phyloP scores from a whole-genome alignment of 2,113 vertebrate genomes.

The Vireo altiloquus region DNA sequence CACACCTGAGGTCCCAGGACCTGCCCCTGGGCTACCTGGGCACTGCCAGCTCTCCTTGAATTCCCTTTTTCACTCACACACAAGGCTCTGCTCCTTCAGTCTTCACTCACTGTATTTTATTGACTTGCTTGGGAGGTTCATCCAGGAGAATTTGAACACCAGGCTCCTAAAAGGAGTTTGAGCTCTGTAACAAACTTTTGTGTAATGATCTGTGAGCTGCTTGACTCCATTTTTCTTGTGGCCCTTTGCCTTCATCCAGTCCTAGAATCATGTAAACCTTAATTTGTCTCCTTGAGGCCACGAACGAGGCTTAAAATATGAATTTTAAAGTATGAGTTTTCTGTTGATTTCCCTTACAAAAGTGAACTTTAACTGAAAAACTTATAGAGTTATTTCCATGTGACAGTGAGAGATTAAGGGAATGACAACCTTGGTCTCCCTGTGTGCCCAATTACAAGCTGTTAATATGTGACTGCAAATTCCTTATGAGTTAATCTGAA shows the following conservation, averaged over 20 bases:
- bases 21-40: not conserved
- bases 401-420: not conserved
- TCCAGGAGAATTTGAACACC: not conserved
- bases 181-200: not conserved
- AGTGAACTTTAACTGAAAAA: not conserved
- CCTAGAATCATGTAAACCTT: not conserved
- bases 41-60: not conserved
- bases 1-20: not conserved
- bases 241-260: not conserved
- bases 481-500: not conserved
- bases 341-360: not conserved
- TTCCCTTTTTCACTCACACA: not conserved
- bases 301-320: not conserved
- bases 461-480: not conserved
- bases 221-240: not conserved
- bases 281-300: not conserved
- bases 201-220: not conserved
- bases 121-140: not conserved
- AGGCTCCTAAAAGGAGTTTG: not conserved
- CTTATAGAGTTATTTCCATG: not conserved
- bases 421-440: not conserved
- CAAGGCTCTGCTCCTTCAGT: not conserved
- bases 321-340: not conserved
- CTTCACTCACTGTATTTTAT: not conserved
- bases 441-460: not conserved